Conservation (phyloP, 2,797 vertebrate genomes). For the Thripadectes ignobilis region DNA sequence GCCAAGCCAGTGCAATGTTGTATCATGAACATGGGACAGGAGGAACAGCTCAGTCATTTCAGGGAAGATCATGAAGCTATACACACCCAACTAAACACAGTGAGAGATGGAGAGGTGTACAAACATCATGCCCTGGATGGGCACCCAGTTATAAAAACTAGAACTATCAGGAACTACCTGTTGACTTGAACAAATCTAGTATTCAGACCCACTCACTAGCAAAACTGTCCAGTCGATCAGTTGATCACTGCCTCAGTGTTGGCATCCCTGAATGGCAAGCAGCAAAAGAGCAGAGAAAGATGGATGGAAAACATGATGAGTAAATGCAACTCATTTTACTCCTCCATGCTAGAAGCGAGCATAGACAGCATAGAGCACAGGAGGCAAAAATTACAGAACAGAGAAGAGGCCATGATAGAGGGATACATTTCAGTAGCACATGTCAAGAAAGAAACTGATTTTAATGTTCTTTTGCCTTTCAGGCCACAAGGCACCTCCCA, state of each 20-base stretch:
- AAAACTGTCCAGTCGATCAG: not conserved
- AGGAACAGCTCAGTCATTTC: not conserved
- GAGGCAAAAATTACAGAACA: not conserved
- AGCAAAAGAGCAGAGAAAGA: not conserved
- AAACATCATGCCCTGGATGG: not conserved
- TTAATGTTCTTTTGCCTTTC: not conserved
- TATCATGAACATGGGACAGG: fast-evolving
- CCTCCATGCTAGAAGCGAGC: not conserved
- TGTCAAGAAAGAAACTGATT: not conserved
- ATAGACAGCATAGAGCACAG: not conserved
- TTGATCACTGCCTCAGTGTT: not conserved
- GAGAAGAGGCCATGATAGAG: not conserved
- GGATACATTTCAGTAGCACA: not conserved
- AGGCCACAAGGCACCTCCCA: not conserved
- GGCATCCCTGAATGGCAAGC: not conserved
- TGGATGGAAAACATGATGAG: not conserved
- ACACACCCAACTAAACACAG: not conserved
- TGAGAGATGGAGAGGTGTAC: not conserved
- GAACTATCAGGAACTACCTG: not conserved
- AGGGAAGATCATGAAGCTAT: not conserved
- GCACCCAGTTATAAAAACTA: not conserved
- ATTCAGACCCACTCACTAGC: not conserved
- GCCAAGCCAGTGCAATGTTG: not conserved
- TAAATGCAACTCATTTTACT: fast-evolving
- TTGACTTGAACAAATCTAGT: not conserved